phyloP scores from a whole-genome alignment of 1,140 invertebrate genomes.

The Neodiprion pinetum region DNA sequence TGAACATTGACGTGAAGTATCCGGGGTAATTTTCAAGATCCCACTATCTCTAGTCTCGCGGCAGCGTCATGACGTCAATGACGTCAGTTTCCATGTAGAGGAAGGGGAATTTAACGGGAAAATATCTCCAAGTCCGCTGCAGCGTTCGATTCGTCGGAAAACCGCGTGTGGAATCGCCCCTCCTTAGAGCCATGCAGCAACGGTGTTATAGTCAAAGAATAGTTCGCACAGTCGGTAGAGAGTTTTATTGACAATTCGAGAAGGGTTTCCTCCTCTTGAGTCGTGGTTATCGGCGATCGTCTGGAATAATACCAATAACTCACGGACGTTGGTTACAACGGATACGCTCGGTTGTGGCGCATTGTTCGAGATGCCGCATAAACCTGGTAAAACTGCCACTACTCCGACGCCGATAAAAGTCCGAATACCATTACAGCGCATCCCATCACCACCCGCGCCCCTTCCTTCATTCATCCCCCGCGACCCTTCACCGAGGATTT shows the following conservation, averaged over 20 bases:
- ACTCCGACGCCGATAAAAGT: constrained; percentile 4
- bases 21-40: too few relatives aligned
- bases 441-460: not conserved
- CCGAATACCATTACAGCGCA: not conserved
- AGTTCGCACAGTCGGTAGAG: not conserved
- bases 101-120: too few relatives aligned
- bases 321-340: not conserved
- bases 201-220: not conserved
- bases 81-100: too few relatives aligned
- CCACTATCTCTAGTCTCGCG: too few relatives aligned
- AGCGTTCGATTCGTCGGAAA: too few relatives aligned
- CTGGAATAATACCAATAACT: constrained; percentile 7
- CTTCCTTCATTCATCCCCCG: not conserved
- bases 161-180: too few relatives aligned
- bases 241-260: constrained; percentile 1
- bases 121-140: too few relatives aligned
- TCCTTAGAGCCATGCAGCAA: too few relatives aligned
- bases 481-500: not conserved
- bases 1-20: too few relatives aligned
- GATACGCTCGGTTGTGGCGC: not conserved
- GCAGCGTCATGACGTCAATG: too few relatives aligned
- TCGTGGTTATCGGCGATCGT: constrained; percentile 1
- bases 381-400: not conserved
- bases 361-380: constrained; percentile 7
- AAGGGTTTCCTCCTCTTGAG: not conserved